Base-by-base conservation (phyloP, 2,797 vertebrate genomes). In the Pitangus sulphuratus region DNA sequence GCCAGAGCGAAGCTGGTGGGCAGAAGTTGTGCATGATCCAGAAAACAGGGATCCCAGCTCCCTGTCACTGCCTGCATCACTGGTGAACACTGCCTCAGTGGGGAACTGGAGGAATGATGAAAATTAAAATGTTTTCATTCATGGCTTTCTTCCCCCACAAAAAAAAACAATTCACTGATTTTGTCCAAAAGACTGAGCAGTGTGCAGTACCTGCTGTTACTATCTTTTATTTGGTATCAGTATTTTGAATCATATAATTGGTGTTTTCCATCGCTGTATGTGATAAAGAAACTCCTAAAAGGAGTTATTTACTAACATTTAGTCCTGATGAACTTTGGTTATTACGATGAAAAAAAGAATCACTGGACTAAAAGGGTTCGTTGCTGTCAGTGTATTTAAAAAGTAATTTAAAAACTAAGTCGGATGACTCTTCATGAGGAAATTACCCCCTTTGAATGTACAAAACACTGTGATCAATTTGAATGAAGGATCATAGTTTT, bases 41-140 rank as follows among this genome's bases (percentile, higher is more conserved):
- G 56, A 70, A 77, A 90, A 45, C n/a, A 45, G 26, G 24, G 35
- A 42, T n/a, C 35, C 26, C 20, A 58, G 35, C 19, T 57, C 33
- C 6, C 0, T 2, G 8, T 21, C 2, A 0, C 48, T 76, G 26
- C 26, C 7, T 39, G 5, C 11, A 17, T n/a, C 40, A n/a, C 3
- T 25, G 31, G 13, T 40, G 10, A 82, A 17, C 12, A 16, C 6
- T 1, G 0, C n/a, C 28, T 15, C 1, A 0, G 5, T 20, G 9
- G 12, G 5, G 12, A 69, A 56, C 3, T 44, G 21, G 17, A 8
- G 7, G 13, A 68, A 56, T 7, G 33, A 7, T 12, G 21, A 78
- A 70, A 78, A 62, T 24, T 21, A 74, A 74, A 37, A 62, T 19
- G 8, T 15, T 80, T n/a, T 61, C 2, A 33, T 24, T 51, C 31